Evolutionary conservation across 1,140 invertebrate genomes (phyloP).

Genomic region (Micrasema longulum): DNA sequence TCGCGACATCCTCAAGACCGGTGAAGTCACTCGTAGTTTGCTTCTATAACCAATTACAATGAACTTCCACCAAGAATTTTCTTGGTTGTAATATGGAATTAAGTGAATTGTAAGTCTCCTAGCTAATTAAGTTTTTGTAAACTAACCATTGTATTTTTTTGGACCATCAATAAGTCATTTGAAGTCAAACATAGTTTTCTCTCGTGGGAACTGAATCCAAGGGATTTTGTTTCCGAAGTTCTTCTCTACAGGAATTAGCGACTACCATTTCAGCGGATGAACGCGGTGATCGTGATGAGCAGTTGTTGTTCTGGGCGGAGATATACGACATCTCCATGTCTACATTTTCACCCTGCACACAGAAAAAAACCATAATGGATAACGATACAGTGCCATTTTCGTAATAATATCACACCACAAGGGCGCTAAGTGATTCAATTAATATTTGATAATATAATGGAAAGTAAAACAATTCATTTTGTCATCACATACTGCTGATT

Average conservation of each 20-base stretch:
- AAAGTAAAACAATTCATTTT: background rate
- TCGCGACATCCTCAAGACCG: too few relatives aligned
- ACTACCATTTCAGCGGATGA: slow-evolving; percentile 37
- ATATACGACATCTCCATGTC: slow-evolving; percentile 52
- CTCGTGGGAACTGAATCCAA: slow-evolving; percentile 30
- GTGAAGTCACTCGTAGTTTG: too few relatives aligned
- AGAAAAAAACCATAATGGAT: slow-evolving; percentile 25
- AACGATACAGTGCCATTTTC: too few relatives aligned
- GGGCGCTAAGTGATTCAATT: too few relatives aligned
- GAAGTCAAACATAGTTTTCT: slow-evolving; percentile 50
- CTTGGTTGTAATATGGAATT: background rate
- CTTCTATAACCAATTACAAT: background rate
- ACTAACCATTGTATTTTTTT: background rate
- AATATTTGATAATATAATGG: too few relatives aligned
- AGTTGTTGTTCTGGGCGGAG: slow-evolving; percentile 52
- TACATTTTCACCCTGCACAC: slow-evolving; percentile 47
- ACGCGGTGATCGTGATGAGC: slow-evolving; percentile 39
- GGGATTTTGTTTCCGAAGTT: slow-evolving; percentile 44
- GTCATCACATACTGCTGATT: too few relatives aligned
- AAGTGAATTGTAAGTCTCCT: background rate
- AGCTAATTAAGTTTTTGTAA: background rate
- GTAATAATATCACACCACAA: too few relatives aligned
- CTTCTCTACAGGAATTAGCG: slow-evolving; percentile 43
- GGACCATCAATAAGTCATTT: background rate
- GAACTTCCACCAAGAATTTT: too few relatives aligned